Evolutionary conservation across 2,888 invertebrate species (phyloP).

Genomic region (Ormyrus rosae): DNA sequence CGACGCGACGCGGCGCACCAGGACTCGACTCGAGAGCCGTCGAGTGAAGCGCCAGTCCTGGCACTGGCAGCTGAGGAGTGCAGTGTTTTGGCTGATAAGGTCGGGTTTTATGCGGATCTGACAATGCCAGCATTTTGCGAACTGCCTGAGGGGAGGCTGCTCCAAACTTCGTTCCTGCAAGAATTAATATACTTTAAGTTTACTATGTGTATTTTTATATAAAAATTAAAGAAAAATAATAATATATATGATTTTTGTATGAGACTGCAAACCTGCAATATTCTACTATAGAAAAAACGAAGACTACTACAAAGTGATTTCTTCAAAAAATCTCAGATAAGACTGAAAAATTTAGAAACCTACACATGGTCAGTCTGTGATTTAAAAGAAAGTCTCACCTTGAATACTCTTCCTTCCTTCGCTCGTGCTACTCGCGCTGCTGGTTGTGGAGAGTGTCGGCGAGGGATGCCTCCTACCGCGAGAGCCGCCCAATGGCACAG

Average conservation of each 20-base stretch:
- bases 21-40: constrained; percentile 78
- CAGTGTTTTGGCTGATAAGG: constrained; percentile 89
- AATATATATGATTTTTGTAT: too few relatives aligned
- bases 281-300: too few relatives aligned
- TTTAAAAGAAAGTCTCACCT: constrained; percentile 60
- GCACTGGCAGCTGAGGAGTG: constrained; percentile 81
- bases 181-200: too few relatives aligned
- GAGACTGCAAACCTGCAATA: too few relatives aligned
- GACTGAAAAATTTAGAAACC: too few relatives aligned
- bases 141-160: constrained; percentile 98
- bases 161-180: constrained; percentile 78
- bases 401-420: constrained; percentile 80
- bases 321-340: too few relatives aligned
- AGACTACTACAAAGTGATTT: too few relatives aligned
- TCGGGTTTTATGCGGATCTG: constrained; percentile 91
- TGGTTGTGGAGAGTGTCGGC: constrained; percentile 94
- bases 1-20: constrained; percentile 78
- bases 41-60: constrained; percentile 78
- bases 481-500: constrained; percentile 80
- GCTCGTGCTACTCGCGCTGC: constrained; percentile 92
- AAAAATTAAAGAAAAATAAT: too few relatives aligned
- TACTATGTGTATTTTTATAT: too few relatives aligned
- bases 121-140: constrained; percentile 93
- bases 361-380: too few relatives aligned
- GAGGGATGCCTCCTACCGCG: constrained; percentile 91